A percentile compares a stretch with the other conserved stretches of the same genome.
These are phyloP conservation scores for Melieria omissa DNA, from an alignment of 2,888 invertebrate species.

Conservation along the genomic window DNA sequence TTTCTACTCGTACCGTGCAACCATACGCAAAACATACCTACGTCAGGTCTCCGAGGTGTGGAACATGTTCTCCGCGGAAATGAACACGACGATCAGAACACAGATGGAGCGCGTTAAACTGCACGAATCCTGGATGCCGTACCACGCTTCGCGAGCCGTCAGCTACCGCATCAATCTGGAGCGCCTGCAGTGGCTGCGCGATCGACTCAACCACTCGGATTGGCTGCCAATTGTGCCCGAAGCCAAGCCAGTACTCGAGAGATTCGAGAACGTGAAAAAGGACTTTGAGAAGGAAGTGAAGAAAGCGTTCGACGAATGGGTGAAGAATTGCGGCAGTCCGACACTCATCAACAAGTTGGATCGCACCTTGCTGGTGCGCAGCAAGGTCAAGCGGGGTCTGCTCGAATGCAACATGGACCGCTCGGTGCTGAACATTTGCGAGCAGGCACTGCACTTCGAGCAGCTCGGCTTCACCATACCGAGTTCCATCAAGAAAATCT, in stretches of 20 bases:
- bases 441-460: conserved; percentile 81
- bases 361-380: conserved; percentile 78
- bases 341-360: conserved; percentile 73
- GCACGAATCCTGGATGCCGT: conserved; percentile 76
- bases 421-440: conserved; percentile 73
- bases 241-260: conserved; percentile 71
- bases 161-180: conserved; percentile 76
- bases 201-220: conserved; percentile 77
- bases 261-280: conserved; percentile 66
- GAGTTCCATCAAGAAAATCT: conserved; percentile 73
- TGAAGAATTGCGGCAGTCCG: conserved; percentile 70
- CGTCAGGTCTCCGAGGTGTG: conserved; percentile 76
- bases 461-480: conserved; percentile 78
- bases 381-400: conserved; percentile 72
- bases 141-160: conserved; percentile 78
- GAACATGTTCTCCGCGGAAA: conserved; percentile 80
- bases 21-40: conserved; percentile 76
- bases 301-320: conserved; percentile 71
- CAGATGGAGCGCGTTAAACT: conserved; percentile 72
- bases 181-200: conserved; percentile 71
- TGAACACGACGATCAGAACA: conserved; percentile 79
- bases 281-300: conserved; percentile 66
- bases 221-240: conserved; percentile 83
- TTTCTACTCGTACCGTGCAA: conserved; percentile 81
- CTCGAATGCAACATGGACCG: conserved; percentile 85